Evolutionary conservation across 1,140 invertebrate genomes (phyloP).

Genomic region (Melanaphis sacchari): DNA sequence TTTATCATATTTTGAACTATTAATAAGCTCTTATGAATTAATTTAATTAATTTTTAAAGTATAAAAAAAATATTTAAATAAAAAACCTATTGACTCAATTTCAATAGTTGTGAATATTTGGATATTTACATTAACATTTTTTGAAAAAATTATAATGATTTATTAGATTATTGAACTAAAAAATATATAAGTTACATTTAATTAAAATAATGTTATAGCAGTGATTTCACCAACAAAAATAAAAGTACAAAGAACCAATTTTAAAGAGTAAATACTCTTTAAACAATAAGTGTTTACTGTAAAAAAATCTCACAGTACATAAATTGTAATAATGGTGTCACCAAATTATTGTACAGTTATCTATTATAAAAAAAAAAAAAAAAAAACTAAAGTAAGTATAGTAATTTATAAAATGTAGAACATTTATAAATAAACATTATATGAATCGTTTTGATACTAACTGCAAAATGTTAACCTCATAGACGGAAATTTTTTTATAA

Average conservation of each 20-base stretch:
- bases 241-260: neutral
- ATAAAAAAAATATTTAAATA: neutral
- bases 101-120: neutral
- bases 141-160: neutral
- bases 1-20: neutral
- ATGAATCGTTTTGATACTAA: neutral
- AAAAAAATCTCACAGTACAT: neutral
- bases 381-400: neutral
- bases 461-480: neutral
- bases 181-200: neutral
- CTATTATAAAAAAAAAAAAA: neutral
- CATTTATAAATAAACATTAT: neutral
- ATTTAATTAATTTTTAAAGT: neutral
- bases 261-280: neutral
- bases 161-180: neutral
- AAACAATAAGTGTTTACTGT: neutral
- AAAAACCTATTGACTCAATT: neutral
- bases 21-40: neutral
- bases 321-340: neutral
- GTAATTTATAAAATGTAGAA: conserved; percentile 16
- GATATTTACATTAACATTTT: neutral
- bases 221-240: neutral
- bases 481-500: neutral
- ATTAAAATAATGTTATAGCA: neutral
- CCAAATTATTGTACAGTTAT: neutral